Evolutionary conservation across 2,888 invertebrate species (phyloP), one percentile per base, ranked within the genome.

Genomic region (Ophion ellenae): DNA sequence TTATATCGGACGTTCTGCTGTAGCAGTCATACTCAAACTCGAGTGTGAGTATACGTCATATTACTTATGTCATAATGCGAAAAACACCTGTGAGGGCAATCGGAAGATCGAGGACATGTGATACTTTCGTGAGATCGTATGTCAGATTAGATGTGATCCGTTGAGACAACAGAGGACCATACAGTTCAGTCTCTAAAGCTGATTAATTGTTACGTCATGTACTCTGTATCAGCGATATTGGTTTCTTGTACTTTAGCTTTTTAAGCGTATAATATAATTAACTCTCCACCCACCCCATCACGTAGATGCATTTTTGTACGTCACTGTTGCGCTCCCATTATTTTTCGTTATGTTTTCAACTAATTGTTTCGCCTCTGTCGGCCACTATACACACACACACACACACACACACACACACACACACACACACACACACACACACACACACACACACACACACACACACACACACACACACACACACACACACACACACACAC

Each of bases 171-270:
- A 14, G 75, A 32, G 32, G 40, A 36, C 17, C 24, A n/a, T 2
- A 66, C 57, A 77, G 57, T 75, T 75, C 45, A 11, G 53, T 32
- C 6, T 57, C 36, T 36, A 53, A 78, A 78, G 61, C 78, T 45
- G 59, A 78, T 78, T 78, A 78, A 78, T 61, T 61, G 36, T 45
- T 78, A 69, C 45, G 59, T 45, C 57, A n/a, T 40, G 24, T 28
- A 6, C 40, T 24, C 14, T 53, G 17, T 17, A 59, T 77, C 67
- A 67, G 67, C 36, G 17, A 40, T 77, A 67, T 77, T 40, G 77
- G 36, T 57, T 77, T 77, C 28, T 57, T 53, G 57, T 67, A 67
- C 66, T 32, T 20, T 40, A 53, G 17, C 17, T 53, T 17, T 53
- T 5, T 5, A 53, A 17, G 40, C 14, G 57, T 36, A 67, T 24